A percentile compares a stretch with the other conserved stretches of the same genome.
phyloP scores from a whole-genome alignment of 2,797 vertebrate genomes.

The Setipinna tenuifilis region DNA sequence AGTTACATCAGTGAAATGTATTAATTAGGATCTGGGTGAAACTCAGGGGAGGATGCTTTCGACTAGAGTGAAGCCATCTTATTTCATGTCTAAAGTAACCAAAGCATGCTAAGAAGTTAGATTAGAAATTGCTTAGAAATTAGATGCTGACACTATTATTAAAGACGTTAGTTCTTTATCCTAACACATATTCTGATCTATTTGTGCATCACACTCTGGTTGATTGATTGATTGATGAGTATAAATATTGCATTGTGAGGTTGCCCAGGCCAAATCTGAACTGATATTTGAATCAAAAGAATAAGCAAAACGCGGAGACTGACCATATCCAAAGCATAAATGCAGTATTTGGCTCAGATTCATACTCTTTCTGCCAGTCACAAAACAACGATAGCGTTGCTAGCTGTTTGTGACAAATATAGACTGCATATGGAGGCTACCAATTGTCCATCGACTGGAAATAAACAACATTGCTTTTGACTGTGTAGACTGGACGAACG shows the following conservation, averaged over 20 bases:
- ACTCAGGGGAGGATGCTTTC: constrained; percentile 9
- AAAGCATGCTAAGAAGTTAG: neutral
- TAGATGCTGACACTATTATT: neutral
- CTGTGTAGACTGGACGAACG: neutral
- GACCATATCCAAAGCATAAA: neutral
- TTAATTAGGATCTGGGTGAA: constrained; percentile 24
- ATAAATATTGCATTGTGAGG: neutral
- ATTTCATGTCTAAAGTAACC: neutral
- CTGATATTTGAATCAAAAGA: neutral
- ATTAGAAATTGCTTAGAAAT: no score
- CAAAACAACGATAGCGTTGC: neutral
- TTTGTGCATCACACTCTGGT: neutral
- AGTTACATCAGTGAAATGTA: constrained; percentile 31
- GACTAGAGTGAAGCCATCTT: neutral
- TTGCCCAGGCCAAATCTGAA: neutral
- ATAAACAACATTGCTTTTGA: neutral
- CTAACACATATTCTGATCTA: neutral
- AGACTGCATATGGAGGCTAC: neutral
- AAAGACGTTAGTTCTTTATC: neutral
- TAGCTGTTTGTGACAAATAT: neutral
- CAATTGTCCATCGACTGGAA: neutral
- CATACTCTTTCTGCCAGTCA: neutral
- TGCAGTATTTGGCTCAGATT: neutral
- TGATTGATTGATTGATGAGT: neutral
- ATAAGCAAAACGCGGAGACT: neutral